A percentile compares a stretch with the other conserved stretches of the same genome.
These are phyloP conservation scores for Siniperca chuatsi DNA, from an alignment of 2,113 vertebrate species.

Conservation along the genomic window DNA sequence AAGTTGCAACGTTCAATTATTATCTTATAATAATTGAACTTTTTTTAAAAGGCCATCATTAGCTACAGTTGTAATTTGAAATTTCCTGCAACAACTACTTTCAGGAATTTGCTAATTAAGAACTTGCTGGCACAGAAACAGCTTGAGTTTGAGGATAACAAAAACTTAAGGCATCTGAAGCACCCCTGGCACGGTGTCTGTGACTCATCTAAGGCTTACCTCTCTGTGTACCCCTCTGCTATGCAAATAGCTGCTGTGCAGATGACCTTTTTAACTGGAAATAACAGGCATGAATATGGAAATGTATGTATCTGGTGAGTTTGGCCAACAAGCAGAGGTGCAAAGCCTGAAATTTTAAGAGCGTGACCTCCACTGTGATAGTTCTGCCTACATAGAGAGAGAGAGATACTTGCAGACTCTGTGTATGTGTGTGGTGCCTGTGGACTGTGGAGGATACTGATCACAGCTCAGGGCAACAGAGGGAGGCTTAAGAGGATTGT, in stretches of 20 bases:
- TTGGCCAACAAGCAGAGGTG: slow-evolving; percentile 52
- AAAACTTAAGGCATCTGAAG: slow-evolving; percentile 21
- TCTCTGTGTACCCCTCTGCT: slow-evolving; percentile 33
- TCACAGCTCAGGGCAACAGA: slow-evolving; percentile 62
- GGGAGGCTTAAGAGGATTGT: slow-evolving; percentile 60
- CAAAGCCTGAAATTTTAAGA: slow-evolving; percentile 31
- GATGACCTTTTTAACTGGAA: slow-evolving; percentile 67
- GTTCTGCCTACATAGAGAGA: slow-evolving; percentile 13
- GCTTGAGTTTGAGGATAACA: slow-evolving; percentile 8
- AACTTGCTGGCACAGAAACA: not conserved
- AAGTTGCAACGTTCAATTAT: not conserved
- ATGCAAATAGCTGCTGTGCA: slow-evolving; percentile 58
- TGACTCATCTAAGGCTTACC: slow-evolving; percentile 41
- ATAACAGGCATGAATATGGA: slow-evolving; percentile 68
- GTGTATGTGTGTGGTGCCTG: slow-evolving; percentile 28
- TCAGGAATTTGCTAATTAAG: slow-evolving; percentile 16
- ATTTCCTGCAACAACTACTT: not conserved
- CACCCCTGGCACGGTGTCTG: slow-evolving; percentile 1
- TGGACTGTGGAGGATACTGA: slow-evolving; percentile 45
- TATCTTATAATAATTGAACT: not conserved
- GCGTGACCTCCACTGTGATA: slow-evolving; percentile 49
- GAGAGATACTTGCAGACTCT: slow-evolving; percentile 10
- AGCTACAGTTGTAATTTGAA: not conserved
- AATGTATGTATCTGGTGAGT: slow-evolving; percentile 60
- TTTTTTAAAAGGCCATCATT: not conserved